Base-by-base conservation (phyloP, 2,888 invertebrate genomes). In the Euclidia mi region DNA sequence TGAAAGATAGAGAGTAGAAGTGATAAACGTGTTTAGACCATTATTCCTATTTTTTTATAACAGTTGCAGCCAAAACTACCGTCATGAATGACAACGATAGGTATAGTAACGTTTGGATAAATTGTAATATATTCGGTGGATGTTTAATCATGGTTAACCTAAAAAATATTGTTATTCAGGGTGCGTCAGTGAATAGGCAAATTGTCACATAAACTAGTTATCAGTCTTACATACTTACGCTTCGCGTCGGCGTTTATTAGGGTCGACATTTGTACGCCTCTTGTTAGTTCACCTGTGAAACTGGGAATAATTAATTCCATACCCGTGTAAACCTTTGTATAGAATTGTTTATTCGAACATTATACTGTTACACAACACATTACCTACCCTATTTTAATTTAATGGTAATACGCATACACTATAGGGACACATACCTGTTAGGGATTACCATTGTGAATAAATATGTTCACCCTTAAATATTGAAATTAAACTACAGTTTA, bases 241-340 rank as follows among this genome's bases (percentile, higher is more conserved):
- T 68, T 46, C 52, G 66, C 48, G 65, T 48, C 61, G 64, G 67
- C 67, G 74, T 77, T 82, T 78, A 78, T 70, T 73, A 68, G 68
- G 73, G 73, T 65, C 62, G 73, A 75, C 78, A 67, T 72, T 76
- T 71, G 71, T 73, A 48, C 65, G 55, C 67, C 73, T 71, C 70
- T 65, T 80, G 79, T 81, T 81, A 76, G 78, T 78, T 79, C 83
- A 86, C 85, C 84, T 84, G 84, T 72, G 81, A 76, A 79, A 81
- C 80, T 75, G 71, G 56, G 64, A 77, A 78, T 81, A 78, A 84
- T 81, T 81, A 79, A 81, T 83, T 79, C 72, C 56, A 74, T 71
- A 71, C 72, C 67, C 71, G 52, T 71, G 72, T 72, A 74, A 74
- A 72, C 71, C 71, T 72, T 70, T 65, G 71, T 56, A 71, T 67